A percentile compares a stretch with the other conserved stretches of the same genome.
Evolutionary conservation across 1,140 invertebrate species (phyloP).

Genomic region (Fopius arisanus): DNA sequence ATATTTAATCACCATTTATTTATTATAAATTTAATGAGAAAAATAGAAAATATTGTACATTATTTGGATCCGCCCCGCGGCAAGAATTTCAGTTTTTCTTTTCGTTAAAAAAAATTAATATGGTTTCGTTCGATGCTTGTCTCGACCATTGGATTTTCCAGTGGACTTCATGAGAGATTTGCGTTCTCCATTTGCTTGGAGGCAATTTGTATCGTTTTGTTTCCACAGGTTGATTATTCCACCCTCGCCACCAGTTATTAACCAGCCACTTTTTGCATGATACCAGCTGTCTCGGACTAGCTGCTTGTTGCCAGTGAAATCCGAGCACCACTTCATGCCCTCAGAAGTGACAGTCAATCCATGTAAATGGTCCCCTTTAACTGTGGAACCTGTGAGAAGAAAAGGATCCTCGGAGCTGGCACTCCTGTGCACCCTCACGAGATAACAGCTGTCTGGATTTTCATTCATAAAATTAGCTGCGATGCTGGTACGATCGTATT

Average conservation of each 20-base stretch:
- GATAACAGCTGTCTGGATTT: slow-evolving; percentile 71
- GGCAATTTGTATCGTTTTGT: slow-evolving; percentile 37
- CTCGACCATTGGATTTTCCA: slow-evolving; percentile 44
- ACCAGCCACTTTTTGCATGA: slow-evolving; percentile 66
- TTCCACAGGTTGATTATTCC: slow-evolving; percentile 73
- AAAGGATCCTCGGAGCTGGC: slow-evolving; percentile 56
- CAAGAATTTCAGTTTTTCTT: slow-evolving; percentile 1
- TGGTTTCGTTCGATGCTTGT: slow-evolving; percentile 55
- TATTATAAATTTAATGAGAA: not conserved
- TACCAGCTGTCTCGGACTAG: slow-evolving; percentile 72
- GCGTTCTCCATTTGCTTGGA: slow-evolving; percentile 32
- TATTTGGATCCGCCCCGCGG: not conserved
- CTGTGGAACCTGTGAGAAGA: slow-evolving; percentile 70
- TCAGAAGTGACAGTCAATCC: slow-evolving; percentile 66
- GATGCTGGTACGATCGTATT: slow-evolving; percentile 62
- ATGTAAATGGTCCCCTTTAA: slow-evolving; percentile 67
- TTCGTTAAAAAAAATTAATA: slow-evolving; percentile 47
- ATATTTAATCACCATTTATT: not conserved
- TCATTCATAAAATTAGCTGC: slow-evolving; percentile 59
- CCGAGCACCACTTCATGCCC: slow-evolving; percentile 64
- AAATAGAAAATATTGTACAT: slow-evolving; percentile 12
- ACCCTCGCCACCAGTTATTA: slow-evolving; percentile 74
- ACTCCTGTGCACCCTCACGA: slow-evolving; percentile 64
- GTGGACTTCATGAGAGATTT: slow-evolving; percentile 50
- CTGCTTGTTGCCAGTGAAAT: slow-evolving; percentile 72